Conservation (phyloP, 35 echinoderm and acorn worm species). For the Amphiura filiformis region DNA sequence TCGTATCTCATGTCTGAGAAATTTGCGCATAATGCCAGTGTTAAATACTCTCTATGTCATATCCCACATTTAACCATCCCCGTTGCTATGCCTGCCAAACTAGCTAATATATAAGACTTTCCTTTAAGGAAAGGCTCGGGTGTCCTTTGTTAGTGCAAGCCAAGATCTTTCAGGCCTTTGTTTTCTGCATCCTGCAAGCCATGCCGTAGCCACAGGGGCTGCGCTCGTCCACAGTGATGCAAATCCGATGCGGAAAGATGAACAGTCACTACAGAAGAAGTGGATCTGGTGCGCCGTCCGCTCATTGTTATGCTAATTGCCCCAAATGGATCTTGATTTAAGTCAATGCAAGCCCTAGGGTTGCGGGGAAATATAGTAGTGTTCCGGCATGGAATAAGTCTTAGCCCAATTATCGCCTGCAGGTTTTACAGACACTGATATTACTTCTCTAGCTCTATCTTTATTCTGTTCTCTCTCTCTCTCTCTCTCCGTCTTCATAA, state of each 20-base stretch:
- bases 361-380: not conserved
- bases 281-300: not conserved
- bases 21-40: not conserved
- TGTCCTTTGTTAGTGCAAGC: constrained; percentile 2
- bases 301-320: constrained; percentile 7
- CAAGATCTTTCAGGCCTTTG: not conserved
- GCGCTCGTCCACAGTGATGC: not conserved
- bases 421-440: not conserved
- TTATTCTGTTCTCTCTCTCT: too few relatives aligned
- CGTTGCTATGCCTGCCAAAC: not conserved
- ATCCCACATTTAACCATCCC: not conserved
- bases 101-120: not conserved
- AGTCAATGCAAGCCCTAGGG: constrained; percentile 9
- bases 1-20: not conserved
- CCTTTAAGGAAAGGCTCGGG: not conserved
- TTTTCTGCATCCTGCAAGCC: not conserved
- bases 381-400: not conserved
- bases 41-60: constrained; percentile 8
- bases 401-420: not conserved
- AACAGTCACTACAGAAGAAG: not conserved
- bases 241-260: constrained; percentile 13
- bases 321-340: constrained; percentile 3
- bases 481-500: too few relatives aligned
- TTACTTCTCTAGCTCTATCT: constrained; percentile 8
- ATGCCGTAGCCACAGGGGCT: not conserved